A percentile compares a stretch with the other conserved stretches of the same genome.
Conservation (phyloP, 2,888 invertebrate genomes). For the Phortica magna region DNA sequence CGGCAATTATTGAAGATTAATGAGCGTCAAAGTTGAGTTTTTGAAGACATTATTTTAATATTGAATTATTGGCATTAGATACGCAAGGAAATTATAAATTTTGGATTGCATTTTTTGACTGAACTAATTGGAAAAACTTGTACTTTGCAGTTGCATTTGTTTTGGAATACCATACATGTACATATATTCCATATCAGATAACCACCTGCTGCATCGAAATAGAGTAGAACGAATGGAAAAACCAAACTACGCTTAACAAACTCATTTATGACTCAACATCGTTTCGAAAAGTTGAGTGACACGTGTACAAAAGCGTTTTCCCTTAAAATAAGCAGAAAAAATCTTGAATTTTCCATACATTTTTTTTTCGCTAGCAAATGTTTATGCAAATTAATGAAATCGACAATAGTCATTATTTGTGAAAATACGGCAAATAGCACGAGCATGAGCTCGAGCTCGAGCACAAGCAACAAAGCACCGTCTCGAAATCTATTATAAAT, state of each 20-base stretch:
- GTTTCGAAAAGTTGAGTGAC: slow-evolving; percentile 36
- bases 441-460: not conserved
- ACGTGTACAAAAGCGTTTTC: slow-evolving; percentile 35
- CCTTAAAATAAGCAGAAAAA: not conserved
- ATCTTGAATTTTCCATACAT: not conserved
- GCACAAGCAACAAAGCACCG: slow-evolving; percentile 11
- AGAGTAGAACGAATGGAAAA: too few species aligned
- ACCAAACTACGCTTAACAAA: not conserved
- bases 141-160: too few species aligned
- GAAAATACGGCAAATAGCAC: not conserved
- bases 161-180: too few species aligned
- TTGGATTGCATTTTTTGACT: not conserved
- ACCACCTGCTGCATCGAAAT: too few species aligned
- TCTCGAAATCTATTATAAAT: slow-evolving; percentile 1
- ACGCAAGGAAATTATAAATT: slow-evolving; percentile 32
- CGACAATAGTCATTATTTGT: slow-evolving; percentile 6
- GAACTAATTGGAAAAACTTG: too few species aligned
- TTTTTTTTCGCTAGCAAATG: not conserved
- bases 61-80: slow-evolving; percentile 54
- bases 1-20: slow-evolving; percentile 72
- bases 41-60: slow-evolving; percentile 53
- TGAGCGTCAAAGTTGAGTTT: slow-evolving; percentile 56
- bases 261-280: not conserved
- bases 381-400: slow-evolving; percentile 9
- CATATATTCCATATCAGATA: too few species aligned